Evolutionary conservation across 2,888 invertebrate species (phyloP), one percentile per base, ranked within the genome.

Genomic region (Agonum fuliginosum): DNA sequence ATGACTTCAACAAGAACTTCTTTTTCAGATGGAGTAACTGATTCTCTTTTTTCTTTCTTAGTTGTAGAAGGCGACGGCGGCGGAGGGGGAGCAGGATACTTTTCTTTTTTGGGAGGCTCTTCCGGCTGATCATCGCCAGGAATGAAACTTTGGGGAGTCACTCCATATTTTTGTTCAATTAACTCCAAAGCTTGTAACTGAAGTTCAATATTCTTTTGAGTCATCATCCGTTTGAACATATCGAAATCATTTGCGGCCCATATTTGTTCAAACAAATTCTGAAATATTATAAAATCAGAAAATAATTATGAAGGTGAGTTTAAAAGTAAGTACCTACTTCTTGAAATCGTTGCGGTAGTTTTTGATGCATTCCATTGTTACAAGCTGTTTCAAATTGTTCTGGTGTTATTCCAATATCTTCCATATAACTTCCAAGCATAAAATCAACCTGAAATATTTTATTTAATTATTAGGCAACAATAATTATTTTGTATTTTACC

Each of bases 221-320:
- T 94, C 97, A 97, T 97, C 93, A 97, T 94, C 79, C 94, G 91
- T 77, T 94, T 93, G 85, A 97, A 97, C 86, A 97, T 94, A 80
- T 93, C 92, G 82, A 93, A 95, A 86, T 97, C 96, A 84, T 97
- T 97, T 0, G 97, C 97, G 0, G 97, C 97, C 95, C 97, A 95
- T 78, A 97, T 95, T 89, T 95, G 92, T 82, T 93, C 93, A 82
- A 93, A 90, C 22, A 91, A 85, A 79, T 88, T 88, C 91, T 91
- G 81, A 82, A 54, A 67, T 58, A 62, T 48, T 48, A 41, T 5
- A 62, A 54, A 37, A 22, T 5, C 14, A 27, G 54, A 62, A 65
- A 46, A 77, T 10, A 37, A n/a, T 51, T 78, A n/a, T n/a, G n/a
- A n/a, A n/a, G n/a, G n/a, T 46, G 8, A 73, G n/a, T 48, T 12